phyloP scores from a whole-genome alignment of 1,140 invertebrate genomes.

The Parasteatoda tepidariorum region DNA sequence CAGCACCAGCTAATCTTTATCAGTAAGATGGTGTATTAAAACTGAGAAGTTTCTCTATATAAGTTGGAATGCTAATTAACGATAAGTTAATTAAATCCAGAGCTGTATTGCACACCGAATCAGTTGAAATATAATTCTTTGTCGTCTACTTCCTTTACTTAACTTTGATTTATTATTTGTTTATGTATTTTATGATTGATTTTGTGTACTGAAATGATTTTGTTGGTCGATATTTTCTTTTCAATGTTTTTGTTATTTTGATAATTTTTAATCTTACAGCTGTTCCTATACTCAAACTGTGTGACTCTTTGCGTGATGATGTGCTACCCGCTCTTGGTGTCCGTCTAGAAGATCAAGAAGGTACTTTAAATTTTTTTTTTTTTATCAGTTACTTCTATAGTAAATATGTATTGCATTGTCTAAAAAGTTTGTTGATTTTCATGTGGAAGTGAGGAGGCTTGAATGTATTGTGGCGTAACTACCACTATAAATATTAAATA shows the following conservation, averaged over 20 bases:
- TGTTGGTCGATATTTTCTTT: not conserved
- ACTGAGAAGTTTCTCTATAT: too few species aligned
- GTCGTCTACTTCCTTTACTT: too few species aligned
- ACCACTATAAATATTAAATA: too few species aligned
- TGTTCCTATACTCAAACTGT: constrained; percentile 82
- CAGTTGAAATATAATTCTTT: too few species aligned
- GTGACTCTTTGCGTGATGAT: constrained; percentile 89
- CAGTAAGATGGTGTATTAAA: too few species aligned
- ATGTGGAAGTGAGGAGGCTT: not conserved
- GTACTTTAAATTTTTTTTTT: constrained; percentile 20
- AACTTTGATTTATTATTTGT: not conserved
- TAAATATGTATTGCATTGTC: not conserved
- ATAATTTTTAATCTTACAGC: constrained; percentile 68
- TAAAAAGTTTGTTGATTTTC: not conserved
- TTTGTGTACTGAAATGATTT: not conserved
- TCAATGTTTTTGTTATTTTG: not conserved
- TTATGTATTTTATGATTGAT: not conserved
- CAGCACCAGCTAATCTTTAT: too few species aligned
- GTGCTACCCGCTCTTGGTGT: constrained; percentile 92
- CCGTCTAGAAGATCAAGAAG: constrained; percentile 88
- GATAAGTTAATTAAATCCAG: too few species aligned
- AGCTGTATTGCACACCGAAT: too few species aligned
- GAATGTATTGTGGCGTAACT: too few species aligned
- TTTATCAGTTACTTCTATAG: not conserved
- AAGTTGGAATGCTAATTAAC: too few species aligned